phyloP scores from a whole-genome alignment of 2,888 invertebrate species.

The Cremastinae sp. region DNA sequence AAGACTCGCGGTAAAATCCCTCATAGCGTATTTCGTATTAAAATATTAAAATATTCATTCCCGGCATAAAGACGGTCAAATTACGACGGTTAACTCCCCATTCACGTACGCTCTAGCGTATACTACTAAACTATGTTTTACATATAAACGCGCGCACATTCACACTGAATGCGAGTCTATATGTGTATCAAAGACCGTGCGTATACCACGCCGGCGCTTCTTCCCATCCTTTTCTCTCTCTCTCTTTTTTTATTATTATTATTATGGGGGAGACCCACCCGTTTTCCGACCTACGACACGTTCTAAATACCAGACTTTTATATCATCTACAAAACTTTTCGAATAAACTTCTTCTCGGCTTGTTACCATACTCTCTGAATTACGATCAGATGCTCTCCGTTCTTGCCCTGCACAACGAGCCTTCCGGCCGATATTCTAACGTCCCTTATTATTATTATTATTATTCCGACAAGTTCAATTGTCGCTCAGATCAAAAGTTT shows the following conservation, averaged over 20 bases:
- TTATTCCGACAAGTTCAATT: too few relatives aligned
- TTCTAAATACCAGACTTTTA: constrained; percentile 67
- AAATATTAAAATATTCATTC: constrained; percentile 80
- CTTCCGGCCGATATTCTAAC: background rate
- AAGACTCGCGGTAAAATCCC: constrained; percentile 71
- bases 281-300: constrained; percentile 75
- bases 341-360: constrained; percentile 33
- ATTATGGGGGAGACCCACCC: constrained; percentile 66
- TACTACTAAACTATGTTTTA: constrained; percentile 30
- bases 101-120: constrained; percentile 71
- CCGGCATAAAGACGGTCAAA: constrained; percentile 76
- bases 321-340: constrained; percentile 66
- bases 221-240: constrained; percentile 52
- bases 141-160: background rate
- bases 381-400: constrained; percentile 46
- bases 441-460: too few relatives aligned
- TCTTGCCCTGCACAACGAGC: constrained; percentile 6
- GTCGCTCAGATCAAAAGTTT: too few relatives aligned
- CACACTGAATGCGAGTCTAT: background rate
- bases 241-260: constrained; percentile 67
- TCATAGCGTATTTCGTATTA: constrained; percentile 77
- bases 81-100: constrained; percentile 76
- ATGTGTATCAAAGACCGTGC: constrained; percentile 21
- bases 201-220: constrained; percentile 42
- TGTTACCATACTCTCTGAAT: constrained; percentile 52